Evolutionary conservation across 2,113 vertebrate species (phyloP).

Genomic region (Gnathonemus longibarbis): DNA sequence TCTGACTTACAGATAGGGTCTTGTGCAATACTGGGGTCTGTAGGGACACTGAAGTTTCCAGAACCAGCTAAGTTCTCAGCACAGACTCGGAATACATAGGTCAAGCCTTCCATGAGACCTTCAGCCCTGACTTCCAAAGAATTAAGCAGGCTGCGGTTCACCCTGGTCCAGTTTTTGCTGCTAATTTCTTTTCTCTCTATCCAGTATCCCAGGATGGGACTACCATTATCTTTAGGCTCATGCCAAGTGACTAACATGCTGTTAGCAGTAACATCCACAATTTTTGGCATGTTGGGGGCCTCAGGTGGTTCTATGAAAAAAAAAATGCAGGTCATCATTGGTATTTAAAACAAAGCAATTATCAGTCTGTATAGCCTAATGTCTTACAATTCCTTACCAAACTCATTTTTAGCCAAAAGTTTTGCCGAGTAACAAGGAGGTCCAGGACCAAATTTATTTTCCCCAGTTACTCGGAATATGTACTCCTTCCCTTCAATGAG

Average conservation of each 20-base stretch:
- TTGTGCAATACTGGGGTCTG: conserved; percentile 74
- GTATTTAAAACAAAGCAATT: not conserved
- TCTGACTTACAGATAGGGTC: conserved; percentile 84
- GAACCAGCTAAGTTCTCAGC: conserved; percentile 93
- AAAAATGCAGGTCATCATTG: conserved; percentile 16
- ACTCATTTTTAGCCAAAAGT: conserved; percentile 82
- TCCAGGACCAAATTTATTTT: conserved; percentile 84
- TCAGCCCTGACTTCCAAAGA: conserved; percentile 71
- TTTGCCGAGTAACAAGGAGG: conserved; percentile 75
- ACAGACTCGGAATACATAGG: conserved; percentile 91
- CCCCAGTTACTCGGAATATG: conserved; percentile 84
- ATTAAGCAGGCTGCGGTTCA: conserved; percentile 78
- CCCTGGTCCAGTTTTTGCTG: conserved; percentile 90
- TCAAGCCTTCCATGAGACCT: conserved; percentile 86
- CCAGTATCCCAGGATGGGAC: conserved; percentile 94
- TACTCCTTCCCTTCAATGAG: conserved; percentile 95
- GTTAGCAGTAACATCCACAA: conserved; percentile 79
- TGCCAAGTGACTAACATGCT: conserved; percentile 87
- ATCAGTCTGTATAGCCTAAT: not conserved
- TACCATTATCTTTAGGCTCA: conserved; percentile 95
- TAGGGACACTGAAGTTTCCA: conserved; percentile 89
- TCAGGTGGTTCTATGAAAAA: conserved; percentile 78
- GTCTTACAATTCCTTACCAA: conserved; percentile 65
- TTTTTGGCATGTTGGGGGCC: conserved; percentile 82
- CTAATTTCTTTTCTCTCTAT: conserved; percentile 94